Evolutionary conservation across 2,113 vertebrate genomes (phyloP), one percentile per base, ranked within the genome.

Genomic region (Melanotaenia duboulayi): DNA sequence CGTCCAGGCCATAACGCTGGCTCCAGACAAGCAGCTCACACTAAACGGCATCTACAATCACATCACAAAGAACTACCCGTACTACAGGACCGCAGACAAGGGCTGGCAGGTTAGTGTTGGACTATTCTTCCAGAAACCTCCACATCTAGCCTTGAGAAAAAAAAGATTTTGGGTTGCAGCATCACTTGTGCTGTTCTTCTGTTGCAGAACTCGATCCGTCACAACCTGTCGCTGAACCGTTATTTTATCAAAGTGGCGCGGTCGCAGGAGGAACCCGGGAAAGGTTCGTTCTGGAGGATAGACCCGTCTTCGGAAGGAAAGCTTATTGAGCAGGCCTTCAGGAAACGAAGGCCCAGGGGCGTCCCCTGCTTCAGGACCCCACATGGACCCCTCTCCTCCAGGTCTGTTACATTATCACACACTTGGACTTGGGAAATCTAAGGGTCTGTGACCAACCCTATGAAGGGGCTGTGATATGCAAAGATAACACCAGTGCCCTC

Each of bases 241-340:
- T 99, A 99, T 87, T 99, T 99, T 94, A 97, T 99, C 94, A 99
- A 99, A 94, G 98, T 99, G 88, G 96, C 97, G 1, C 95, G 98
- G 81, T 98, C 97, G 81, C 97, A 99, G 93, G 98, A 99, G 92
- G 98, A 99, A 90, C 98, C 98, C 11, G 98, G 98, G 75, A 99
- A 99, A 91, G 98, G 98, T 71, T 99, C 97, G 6, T 99, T 99
- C 94, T 99, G 98, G 98, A 96, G 97, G 95, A 98, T 99, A 94
- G 98, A 99, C 86, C 97, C 98, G 48, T 95, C 97, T 69, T 98
- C 97, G 2, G 97, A 98, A 92, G 93, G 94, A 91, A 99, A 99
- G 91, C 94, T 99, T 74, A 94, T 97, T 82, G 98, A 99, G 91
- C 98, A 99, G 95, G 97, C 98, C 81, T 99, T 99, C 91, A 95